Evolutionary conservation across 2,113 vertebrate genomes (phyloP).

Genomic region (Lepus europaeus): DNA sequence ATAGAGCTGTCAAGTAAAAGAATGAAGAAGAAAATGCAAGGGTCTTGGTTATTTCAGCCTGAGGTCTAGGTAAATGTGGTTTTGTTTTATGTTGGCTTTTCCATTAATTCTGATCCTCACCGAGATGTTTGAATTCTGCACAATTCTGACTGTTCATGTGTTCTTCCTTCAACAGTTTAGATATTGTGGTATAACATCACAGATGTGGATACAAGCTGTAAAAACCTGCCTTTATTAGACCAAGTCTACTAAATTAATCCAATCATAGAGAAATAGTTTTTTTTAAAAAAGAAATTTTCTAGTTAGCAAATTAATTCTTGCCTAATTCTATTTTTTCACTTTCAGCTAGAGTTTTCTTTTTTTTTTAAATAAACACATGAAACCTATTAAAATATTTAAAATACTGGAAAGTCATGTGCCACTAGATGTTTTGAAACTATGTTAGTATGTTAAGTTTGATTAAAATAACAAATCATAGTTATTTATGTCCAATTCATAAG

Average conservation of each 20-base stretch:
- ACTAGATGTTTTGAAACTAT: background rate
- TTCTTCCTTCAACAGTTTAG: background rate
- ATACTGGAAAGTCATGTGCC: background rate
- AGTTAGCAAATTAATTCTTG: background rate
- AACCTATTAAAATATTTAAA: background rate
- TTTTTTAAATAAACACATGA: conserved; percentile 13
- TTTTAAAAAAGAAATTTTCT: background rate
- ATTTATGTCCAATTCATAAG: background rate
- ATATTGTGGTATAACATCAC: background rate
- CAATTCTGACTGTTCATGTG: background rate
- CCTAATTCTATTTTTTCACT: background rate
- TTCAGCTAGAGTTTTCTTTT: background rate
- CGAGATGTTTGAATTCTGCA: background rate
- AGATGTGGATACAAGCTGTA: background rate
- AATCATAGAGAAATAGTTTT: background rate
- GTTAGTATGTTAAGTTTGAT: background rate
- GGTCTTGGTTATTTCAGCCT: background rate
- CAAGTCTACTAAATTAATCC: background rate
- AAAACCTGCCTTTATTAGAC: background rate
- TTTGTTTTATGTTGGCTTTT: background rate
- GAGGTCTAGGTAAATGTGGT: no score
- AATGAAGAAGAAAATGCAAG: background rate
- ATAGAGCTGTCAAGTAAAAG: background rate
- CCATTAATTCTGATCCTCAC: background rate
- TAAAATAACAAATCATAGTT: background rate